A percentile compares a stretch with the other conserved stretches of the same genome.
These are phyloP conservation scores for Luidia sarsii DNA, from an alignment of 53 echinoderm and acorn worm genomes.

Conservation along the genomic window DNA sequence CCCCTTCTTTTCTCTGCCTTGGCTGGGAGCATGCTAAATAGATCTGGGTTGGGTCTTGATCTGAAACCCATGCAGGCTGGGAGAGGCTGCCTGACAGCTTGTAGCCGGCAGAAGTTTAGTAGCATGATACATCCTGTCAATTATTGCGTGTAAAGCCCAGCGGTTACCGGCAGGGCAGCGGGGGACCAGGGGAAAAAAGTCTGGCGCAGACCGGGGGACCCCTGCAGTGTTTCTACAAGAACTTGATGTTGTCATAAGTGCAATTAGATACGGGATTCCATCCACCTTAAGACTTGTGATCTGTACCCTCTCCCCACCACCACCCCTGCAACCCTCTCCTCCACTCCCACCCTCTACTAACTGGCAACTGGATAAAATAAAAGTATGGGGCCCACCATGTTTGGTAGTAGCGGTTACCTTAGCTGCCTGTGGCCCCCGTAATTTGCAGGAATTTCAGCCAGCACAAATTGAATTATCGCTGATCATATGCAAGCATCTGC, in stretches of 20 bases:
- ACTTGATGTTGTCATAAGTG: conserved; percentile 48
- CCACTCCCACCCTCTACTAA: neutral
- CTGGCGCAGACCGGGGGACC: conserved; percentile 25
- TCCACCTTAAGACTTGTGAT: conserved; percentile 11
- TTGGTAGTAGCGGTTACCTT: conserved; percentile 33
- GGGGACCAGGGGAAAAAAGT: conserved; percentile 10
- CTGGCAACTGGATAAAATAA: conserved; percentile 7
- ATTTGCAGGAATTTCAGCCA: conserved; percentile 62
- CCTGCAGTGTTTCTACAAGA: conserved; percentile 29
- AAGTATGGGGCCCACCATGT: conserved; percentile 41
- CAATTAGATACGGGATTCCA: conserved; percentile 52
- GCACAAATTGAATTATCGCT: conserved; percentile 60
- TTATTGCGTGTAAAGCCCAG: conserved; percentile 54
- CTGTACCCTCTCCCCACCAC: neutral
- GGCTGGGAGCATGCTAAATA: conserved; percentile 5
- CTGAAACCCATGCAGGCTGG: neutral
- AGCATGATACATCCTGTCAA: conserved; percentile 61
- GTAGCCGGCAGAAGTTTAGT: conserved; percentile 34
- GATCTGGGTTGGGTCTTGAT: conserved; percentile 32
- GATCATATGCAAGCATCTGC: conserved; percentile 66
- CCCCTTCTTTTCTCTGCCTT: neutral
- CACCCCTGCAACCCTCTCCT: neutral
- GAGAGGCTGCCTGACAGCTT: conserved; percentile 42
- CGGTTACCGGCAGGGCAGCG: conserved; percentile 30
- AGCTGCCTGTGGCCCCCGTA: conserved; percentile 48